Evolutionary conservation across 1,140 invertebrate genomes (phyloP).

Genomic region (Fopius arisanus): DNA sequence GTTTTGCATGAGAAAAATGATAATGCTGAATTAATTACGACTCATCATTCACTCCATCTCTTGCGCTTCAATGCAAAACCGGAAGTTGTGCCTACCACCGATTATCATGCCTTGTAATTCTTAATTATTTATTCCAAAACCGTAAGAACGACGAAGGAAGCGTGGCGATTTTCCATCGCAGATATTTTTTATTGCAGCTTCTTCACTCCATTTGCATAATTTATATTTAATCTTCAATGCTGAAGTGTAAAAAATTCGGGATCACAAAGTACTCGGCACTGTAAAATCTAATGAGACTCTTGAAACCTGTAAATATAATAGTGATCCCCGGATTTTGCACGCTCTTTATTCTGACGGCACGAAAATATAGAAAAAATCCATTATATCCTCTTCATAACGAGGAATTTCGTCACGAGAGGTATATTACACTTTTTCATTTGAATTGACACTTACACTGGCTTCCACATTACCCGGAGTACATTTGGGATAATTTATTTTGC

Average conservation of each 20-base stretch:
- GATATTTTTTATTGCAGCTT: constrained; percentile 15
- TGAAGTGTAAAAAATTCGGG: not conserved
- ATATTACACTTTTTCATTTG: constrained; percentile 18
- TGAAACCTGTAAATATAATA: constrained; percentile 22
- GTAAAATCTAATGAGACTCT: constrained; percentile 23
- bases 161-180: constrained; percentile 12
- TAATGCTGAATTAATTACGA: constrained; percentile 22
- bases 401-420: constrained; percentile 29
- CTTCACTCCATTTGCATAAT: constrained; percentile 31
- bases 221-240: too few relatives aligned
- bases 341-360: constrained; percentile 16
- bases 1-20: constrained; percentile 8
- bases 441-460: constrained; percentile 12
- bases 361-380: constrained; percentile 7
- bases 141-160: constrained; percentile 29
- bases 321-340: constrained; percentile 11
- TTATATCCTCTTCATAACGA: constrained; percentile 20
- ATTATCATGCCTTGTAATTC: constrained; percentile 25
- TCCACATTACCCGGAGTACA: not conserved
- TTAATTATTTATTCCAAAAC: constrained; percentile 32
- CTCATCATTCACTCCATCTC: constrained; percentile 19
- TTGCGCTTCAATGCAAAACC: constrained; percentile 22
- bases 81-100: constrained; percentile 25
- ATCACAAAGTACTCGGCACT: not conserved
- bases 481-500: not conserved